phyloP scores from a whole-genome alignment of 2,888 invertebrate species.

The Chrysotoxum bicinctum region DNA sequence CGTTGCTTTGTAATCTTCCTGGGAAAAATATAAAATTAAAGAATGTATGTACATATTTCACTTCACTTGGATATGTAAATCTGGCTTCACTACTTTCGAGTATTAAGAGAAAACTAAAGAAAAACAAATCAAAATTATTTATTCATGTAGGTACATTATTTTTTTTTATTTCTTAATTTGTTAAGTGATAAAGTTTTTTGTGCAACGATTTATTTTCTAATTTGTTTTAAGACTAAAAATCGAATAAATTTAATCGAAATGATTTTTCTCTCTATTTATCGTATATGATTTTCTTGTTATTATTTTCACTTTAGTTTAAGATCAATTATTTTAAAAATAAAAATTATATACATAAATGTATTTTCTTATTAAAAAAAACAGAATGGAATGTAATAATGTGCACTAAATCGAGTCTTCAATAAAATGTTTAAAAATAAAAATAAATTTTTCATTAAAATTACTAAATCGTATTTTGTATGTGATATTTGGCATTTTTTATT shows the following conservation, averaged over 20 bases:
- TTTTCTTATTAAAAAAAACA: constrained; percentile 34
- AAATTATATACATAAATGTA: constrained; percentile 1
- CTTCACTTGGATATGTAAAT: background rate
- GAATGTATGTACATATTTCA: background rate
- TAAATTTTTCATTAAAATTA: background rate
- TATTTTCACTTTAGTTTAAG: background rate
- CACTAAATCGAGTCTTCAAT: constrained; percentile 63
- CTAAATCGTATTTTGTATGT: background rate
- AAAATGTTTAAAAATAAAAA: constrained; percentile 38
- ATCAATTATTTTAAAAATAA: background rate
- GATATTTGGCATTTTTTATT: background rate
- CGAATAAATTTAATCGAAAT: constrained; percentile 58
- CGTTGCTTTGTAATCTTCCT: too few relatives aligned
- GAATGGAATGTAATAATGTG: constrained; percentile 53
- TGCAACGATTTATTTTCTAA: constrained; percentile 52
- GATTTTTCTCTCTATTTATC: background rate
- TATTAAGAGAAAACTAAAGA: background rate
- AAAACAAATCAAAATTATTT: constrained; percentile 10
- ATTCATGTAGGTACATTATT: background rate
- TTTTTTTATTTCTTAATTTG: constrained; percentile 4
- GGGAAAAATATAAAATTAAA: too few relatives aligned
- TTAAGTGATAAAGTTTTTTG: constrained; percentile 39
- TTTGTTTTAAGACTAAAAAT: constrained; percentile 8
- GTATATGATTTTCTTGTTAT: background rate
- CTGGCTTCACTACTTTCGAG: background rate